Conservation (phyloP, 2,113 vertebrate species). For the Rana temporaria region DNA sequence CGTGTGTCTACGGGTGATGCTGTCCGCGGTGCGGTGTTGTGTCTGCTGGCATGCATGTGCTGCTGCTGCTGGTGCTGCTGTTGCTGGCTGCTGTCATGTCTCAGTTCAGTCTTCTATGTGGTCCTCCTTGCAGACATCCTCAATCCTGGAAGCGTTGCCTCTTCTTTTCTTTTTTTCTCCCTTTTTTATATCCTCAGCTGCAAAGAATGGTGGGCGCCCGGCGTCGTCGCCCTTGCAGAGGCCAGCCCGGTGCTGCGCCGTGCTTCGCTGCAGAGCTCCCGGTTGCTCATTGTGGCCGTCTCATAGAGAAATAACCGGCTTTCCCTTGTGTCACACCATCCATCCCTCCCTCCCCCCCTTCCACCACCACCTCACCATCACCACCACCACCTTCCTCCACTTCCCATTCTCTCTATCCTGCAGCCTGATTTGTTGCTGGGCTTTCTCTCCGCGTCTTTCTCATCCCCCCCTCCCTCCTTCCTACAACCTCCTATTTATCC, state of each 20-base stretch:
- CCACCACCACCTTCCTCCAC: background rate
- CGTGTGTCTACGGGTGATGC: background rate
- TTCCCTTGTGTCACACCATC: background rate
- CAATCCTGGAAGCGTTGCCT: constrained; percentile 21
- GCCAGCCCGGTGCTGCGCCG: constrained; percentile 14
- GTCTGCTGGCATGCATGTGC: constrained; percentile 36
- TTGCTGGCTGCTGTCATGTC: constrained; percentile 4
- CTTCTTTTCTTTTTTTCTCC: background rate
- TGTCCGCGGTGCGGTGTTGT: constrained; percentile 15
- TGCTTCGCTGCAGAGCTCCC: constrained; percentile 24
- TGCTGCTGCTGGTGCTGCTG: constrained; percentile 19
- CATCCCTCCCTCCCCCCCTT: constrained; percentile 14
- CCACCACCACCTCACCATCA: too few species aligned
- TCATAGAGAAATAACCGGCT: constrained; percentile 13
- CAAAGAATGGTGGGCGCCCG: constrained; percentile 6
- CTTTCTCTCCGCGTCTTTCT: constrained; percentile 20
- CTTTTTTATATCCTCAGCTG: constrained; percentile 19
- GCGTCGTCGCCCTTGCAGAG: constrained; percentile 13
- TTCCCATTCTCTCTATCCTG: constrained; percentile 25
- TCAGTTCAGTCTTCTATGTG: constrained; percentile 5
- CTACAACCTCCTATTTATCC: constrained; percentile 39
- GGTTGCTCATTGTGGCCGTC: constrained; percentile 26
- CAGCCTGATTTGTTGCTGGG: constrained; percentile 51
- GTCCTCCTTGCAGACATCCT: constrained; percentile 34
- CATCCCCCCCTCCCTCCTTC: background rate